phyloP scores from a whole-genome alignment of 2,113 vertebrate genomes.

The Tachycineta bicolor region DNA sequence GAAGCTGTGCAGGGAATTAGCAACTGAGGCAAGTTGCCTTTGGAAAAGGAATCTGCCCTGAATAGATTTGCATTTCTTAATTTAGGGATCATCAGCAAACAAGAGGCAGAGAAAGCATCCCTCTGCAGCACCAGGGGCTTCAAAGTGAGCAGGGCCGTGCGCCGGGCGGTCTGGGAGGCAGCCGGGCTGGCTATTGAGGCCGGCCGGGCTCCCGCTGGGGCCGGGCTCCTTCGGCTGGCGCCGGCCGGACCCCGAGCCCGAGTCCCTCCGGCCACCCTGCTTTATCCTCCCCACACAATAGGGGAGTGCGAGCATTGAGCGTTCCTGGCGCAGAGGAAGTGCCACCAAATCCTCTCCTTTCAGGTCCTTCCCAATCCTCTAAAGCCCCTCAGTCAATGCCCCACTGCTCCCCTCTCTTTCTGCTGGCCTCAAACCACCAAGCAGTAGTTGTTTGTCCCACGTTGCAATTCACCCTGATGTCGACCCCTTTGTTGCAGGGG shows the following conservation, averaged over 20 bases:
- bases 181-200: neutral
- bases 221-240: neutral
- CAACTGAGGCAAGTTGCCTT: constrained; percentile 62
- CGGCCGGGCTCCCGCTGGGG: neutral
- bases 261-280: neutral
- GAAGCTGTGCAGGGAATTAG: constrained; percentile 56
- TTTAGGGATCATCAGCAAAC: constrained; percentile 50
- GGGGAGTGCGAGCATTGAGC: neutral
- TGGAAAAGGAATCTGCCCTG: constrained; percentile 50
- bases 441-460: neutral
- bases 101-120: constrained; percentile 16
- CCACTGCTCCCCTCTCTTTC: neutral
- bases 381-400: neutral
- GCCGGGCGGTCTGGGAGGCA: neutral
- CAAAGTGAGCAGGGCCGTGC: neutral
- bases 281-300: neutral
- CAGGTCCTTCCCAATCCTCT: neutral
- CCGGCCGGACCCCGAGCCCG: neutral
- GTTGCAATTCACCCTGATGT: neutral
- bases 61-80: constrained; percentile 67
- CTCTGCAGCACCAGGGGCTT: neutral
- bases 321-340: neutral
- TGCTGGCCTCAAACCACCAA: neutral
- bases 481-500: neutral
- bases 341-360: neutral